phyloP scores from a whole-genome alignment of 2,888 invertebrate species.

The Capitulum mitella region DNA sequence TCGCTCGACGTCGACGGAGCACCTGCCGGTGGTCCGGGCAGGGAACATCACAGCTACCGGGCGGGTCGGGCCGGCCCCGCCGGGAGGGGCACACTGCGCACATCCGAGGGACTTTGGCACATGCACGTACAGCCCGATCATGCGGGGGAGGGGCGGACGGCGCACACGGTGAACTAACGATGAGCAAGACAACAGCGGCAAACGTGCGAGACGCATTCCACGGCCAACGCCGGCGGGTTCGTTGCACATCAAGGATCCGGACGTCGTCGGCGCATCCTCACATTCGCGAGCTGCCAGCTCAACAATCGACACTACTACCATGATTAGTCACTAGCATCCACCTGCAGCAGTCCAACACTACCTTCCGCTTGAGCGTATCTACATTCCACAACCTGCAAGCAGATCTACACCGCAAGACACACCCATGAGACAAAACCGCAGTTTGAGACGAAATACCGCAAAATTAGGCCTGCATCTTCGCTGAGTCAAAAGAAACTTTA shows the following conservation, averaged over 20 bases:
- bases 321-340: neutral
- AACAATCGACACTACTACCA: too few relatives aligned
- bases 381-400: conserved; percentile 14
- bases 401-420: neutral
- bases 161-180: neutral
- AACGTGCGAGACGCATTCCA: too few relatives aligned
- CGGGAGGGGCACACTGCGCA: neutral
- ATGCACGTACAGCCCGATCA: neutral
- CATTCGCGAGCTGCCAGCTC: too few relatives aligned
- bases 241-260: too few relatives aligned
- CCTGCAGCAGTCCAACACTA: neutral
- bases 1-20: too few relatives aligned
- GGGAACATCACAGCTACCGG: neutral
- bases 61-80: too few relatives aligned
- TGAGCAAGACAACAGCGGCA: neutral
- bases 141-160: neutral
- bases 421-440: neutral
- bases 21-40: neutral
- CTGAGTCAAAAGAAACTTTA: neutral
- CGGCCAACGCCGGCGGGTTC: too few relatives aligned
- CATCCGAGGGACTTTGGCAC: neutral
- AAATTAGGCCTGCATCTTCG: neutral
- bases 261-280: too few relatives aligned
- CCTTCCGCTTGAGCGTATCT: neutral
- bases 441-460: neutral